Conservation (phyloP, 2,888 invertebrate species). For the Colletes collaris region DNA sequence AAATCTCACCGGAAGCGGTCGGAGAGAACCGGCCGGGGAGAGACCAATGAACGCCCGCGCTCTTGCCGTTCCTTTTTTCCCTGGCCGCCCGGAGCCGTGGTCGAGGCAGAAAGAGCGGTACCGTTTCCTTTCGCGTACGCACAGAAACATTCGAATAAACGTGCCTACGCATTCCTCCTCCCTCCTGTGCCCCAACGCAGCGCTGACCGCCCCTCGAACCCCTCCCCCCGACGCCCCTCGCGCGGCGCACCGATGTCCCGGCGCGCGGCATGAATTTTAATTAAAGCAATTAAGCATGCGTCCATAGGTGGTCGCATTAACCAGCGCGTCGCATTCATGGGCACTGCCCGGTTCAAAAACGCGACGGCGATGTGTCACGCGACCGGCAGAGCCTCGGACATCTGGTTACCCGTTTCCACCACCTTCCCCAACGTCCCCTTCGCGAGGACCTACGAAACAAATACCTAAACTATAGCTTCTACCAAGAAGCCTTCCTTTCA, state of each 20-base stretch:
- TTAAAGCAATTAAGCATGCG: conserved; percentile 81
- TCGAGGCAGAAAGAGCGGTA: conserved; percentile 45
- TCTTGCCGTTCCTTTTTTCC: conserved; percentile 26
- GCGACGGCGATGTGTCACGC: conserved; percentile 69
- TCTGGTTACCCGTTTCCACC: conserved; percentile 59
- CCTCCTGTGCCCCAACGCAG: background rate
- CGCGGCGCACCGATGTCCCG: conserved; percentile 63
- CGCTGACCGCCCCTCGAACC: background rate
- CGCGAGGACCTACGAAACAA: background rate
- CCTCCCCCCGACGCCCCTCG: conserved; percentile 21
- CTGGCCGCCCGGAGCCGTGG: conserved; percentile 25
- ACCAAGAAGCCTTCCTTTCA: conserved; percentile 61
- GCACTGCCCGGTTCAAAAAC: conserved; percentile 69
- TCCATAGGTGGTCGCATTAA: conserved; percentile 77
- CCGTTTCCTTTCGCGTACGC: conserved; percentile 53
- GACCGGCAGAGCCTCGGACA: conserved; percentile 66
- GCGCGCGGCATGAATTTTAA: conserved; percentile 79
- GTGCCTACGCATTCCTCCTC: conserved; percentile 34
- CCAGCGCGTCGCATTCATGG: conserved; percentile 75
- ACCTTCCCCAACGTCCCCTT: background rate
- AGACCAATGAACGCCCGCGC: conserved; percentile 38
- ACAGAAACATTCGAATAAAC: conserved; percentile 50
- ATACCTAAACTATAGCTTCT: conserved; percentile 66
- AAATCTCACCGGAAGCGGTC: conserved; percentile 43
- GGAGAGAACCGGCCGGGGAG: conserved; percentile 20